Conservation (phyloP, 2,888 invertebrate species). For the Troides aeacus region DNA sequence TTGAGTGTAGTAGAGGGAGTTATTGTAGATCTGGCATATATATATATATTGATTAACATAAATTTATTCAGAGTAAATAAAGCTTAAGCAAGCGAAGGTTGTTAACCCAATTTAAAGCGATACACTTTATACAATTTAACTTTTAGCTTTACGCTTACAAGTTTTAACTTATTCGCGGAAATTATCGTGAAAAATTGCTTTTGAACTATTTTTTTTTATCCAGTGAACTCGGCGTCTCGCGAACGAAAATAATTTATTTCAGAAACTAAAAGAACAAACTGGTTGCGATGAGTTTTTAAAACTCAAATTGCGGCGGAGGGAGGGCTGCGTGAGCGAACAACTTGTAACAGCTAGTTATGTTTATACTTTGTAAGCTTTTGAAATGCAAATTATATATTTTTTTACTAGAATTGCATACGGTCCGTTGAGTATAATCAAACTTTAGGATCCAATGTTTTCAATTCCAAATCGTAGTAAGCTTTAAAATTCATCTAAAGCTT, state of each 20-base stretch:
- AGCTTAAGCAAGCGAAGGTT: neutral
- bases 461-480: too few relatives aligned
- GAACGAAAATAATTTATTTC: conserved; percentile 20
- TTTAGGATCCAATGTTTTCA: too few relatives aligned
- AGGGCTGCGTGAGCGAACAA: conserved; percentile 13
- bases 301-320: conserved; percentile 25
- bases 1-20: too few relatives aligned
- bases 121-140: neutral
- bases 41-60: too few relatives aligned
- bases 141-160: conserved; percentile 1
- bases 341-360: conserved; percentile 26
- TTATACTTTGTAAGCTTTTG: conserved; percentile 15
- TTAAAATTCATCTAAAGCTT: too few relatives aligned
- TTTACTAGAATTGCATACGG: neutral
- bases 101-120: neutral
- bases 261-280: conserved; percentile 22
- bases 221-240: conserved; percentile 7
- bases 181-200: conserved; percentile 19
- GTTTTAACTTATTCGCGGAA: conserved; percentile 11
- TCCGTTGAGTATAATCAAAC: neutral
- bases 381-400: conserved; percentile 9
- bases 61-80: too few relatives aligned
- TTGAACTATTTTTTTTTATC: conserved; percentile 9
- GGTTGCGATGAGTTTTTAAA: conserved; percentile 24
- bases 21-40: too few relatives aligned